Conservation (phyloP, 2,113 vertebrate genomes). For the Hippoglossus stenolepis region DNA sequence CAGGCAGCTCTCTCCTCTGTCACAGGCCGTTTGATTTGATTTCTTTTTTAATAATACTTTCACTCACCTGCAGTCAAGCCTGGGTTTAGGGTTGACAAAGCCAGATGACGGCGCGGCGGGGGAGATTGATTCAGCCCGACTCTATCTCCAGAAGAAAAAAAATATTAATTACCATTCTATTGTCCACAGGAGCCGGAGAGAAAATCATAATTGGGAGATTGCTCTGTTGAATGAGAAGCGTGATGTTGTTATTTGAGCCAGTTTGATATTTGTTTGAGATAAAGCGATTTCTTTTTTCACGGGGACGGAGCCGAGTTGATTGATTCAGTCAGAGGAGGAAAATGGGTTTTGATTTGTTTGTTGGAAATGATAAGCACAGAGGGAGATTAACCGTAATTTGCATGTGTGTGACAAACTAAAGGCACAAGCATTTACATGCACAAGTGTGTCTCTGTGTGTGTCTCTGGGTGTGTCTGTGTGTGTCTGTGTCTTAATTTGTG, state of each 20-base stretch:
- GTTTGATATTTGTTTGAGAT: conserved; percentile 44
- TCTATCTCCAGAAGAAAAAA: conserved; percentile 32
- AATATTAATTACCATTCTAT: conserved; percentile 68
- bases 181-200: conserved; percentile 43
- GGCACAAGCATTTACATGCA: not conserved
- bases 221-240: conserved; percentile 40
- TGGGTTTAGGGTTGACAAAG: conserved; percentile 48
- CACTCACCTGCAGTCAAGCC: conserved; percentile 27
- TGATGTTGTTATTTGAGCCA: conserved; percentile 33
- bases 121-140: conserved; percentile 63
- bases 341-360: conserved; percentile 60
- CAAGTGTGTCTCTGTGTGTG: not conserved
- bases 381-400: conserved; percentile 38
- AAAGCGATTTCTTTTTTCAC: not conserved
- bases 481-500: no score
- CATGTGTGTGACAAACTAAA: no score
- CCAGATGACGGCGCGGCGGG: not conserved
- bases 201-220: conserved; percentile 58
- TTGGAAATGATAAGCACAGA: conserved; percentile 39
- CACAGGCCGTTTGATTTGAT: conserved; percentile 32
- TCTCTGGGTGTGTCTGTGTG: no score
- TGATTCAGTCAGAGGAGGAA: conserved; percentile 43
- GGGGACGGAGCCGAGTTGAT: conserved; percentile 42
- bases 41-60: conserved; percentile 41
- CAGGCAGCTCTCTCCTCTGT: conserved; percentile 22